Evolutionary conservation across 1,140 invertebrate genomes (phyloP), one percentile per base, ranked within the genome.

Genomic region (Microplitis mediator): DNA sequence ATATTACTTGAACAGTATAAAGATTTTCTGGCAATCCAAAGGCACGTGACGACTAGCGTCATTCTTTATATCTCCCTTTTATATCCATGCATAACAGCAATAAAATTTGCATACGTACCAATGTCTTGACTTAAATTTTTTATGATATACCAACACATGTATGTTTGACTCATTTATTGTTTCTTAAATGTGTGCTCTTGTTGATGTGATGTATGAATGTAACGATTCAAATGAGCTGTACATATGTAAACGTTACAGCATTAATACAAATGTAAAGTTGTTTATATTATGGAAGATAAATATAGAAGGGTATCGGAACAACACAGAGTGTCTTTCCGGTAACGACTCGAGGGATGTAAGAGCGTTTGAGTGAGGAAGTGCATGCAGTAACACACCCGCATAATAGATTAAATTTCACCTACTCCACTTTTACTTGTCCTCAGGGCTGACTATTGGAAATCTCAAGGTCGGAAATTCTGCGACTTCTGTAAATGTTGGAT

Each of bases 401-500:
- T 77, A 50, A 50, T 63, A 62, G 34, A 63, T 45, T 63, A 8
- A 52, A 14, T 60, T 73, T 73, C 61, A 62, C 58, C 51, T 52
- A 66, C 34, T 71, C n/a, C 14, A 50, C 69, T 71, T 75, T 75
- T 78, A 51, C 69, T 74, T 71, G 68, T 75, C 87, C 88, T 16
- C 78, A 95, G 93, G 97, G 93, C 97, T 5, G 97, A 98, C 79
- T 98, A 97, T 84, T 99, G 97, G 97, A 97, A 98, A 87, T 98
- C 97, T 35, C 93, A 97, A 77, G 94, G 94, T 0, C 92, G 95
- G 69, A 98, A 98, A 85, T 98, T 93, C 85, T 99, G 97, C 82
- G 96, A 98, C 77, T 97, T 97, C 86, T 99, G 97, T 86, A 99
- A 98, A 88, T 98, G 97, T 84, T 99, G 97, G 97, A 94, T 98